Evolutionary conservation across 1,140 invertebrate species (phyloP).

Genomic region (Bombus confusus): DNA sequence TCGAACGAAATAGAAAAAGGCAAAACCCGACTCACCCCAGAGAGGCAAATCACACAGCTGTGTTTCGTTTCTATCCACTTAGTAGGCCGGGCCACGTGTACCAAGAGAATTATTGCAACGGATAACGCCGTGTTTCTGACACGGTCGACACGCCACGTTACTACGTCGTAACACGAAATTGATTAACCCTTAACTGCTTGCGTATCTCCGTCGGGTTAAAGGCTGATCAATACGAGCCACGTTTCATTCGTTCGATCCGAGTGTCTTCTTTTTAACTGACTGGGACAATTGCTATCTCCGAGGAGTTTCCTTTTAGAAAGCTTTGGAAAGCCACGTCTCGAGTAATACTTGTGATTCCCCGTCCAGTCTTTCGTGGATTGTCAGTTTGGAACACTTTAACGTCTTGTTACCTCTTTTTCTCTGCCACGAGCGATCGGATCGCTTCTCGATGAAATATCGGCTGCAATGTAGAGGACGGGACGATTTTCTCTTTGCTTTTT

Average conservation of each 20-base stretch:
- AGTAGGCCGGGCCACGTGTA: background rate
- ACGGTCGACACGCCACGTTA: slow-evolving; percentile 29
- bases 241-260: slow-evolving; percentile 26
- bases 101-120: slow-evolving; percentile 21
- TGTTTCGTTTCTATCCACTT: background rate
- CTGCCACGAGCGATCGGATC: background rate
- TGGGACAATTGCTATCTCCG: background rate
- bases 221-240: slow-evolving; percentile 22
- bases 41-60: background rate
- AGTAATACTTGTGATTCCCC: background rate
- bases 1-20: background rate
- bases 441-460: background rate
- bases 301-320: background rate
- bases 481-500: background rate
- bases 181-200: slow-evolving; percentile 47
- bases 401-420: background rate
- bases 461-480: background rate
- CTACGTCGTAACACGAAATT: slow-evolving; percentile 45
- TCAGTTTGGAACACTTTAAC: slow-evolving; percentile 11
- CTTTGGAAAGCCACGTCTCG: background rate
- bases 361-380: background rate
- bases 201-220: background rate
- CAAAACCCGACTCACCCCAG: background rate
- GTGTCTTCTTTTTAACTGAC: background rate
- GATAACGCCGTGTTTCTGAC: slow-evolving; percentile 33